Conservation (phyloP, 2,888 invertebrate genomes). For the Torymus texanus region DNA sequence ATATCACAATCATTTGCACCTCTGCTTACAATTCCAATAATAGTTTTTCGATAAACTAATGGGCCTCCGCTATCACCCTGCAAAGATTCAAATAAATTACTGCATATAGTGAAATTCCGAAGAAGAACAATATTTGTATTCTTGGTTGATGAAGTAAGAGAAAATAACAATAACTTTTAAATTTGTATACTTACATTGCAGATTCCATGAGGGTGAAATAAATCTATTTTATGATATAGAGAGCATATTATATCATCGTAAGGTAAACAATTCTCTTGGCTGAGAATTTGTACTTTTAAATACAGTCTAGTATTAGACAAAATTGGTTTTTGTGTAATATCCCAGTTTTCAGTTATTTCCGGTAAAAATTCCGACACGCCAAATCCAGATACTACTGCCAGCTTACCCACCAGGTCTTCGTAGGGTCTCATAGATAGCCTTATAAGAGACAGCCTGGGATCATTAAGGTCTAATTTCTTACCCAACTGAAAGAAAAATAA, state of each 20-base stretch:
- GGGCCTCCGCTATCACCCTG: slow-evolving; percentile 47
- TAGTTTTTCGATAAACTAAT: not conserved
- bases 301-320: slow-evolving; percentile 6
- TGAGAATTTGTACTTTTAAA: not conserved
- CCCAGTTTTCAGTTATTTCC: no score
- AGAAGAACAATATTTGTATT: no score
- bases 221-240: no score
- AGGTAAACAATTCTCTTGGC: not conserved
- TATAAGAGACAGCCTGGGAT: no score
- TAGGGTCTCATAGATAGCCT: no score
- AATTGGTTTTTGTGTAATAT: not conserved
- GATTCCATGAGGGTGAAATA: not conserved
- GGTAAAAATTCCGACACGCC: not conserved
- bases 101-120: no score
- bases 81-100: not conserved
- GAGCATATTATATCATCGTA: not conserved
- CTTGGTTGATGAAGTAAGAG: no score
- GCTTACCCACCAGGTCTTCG: no score
- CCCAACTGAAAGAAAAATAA: no score
- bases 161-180: not conserved
- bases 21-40: slow-evolving; percentile 29
- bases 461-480: no score
- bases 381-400: slow-evolving; percentile 9
- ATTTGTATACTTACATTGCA: slow-evolving; percentile 2
- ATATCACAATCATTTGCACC: slow-evolving; percentile 12